Conservation (phyloP, 1,140 invertebrate species). For the Cardiocondyla obscurior region DNA sequence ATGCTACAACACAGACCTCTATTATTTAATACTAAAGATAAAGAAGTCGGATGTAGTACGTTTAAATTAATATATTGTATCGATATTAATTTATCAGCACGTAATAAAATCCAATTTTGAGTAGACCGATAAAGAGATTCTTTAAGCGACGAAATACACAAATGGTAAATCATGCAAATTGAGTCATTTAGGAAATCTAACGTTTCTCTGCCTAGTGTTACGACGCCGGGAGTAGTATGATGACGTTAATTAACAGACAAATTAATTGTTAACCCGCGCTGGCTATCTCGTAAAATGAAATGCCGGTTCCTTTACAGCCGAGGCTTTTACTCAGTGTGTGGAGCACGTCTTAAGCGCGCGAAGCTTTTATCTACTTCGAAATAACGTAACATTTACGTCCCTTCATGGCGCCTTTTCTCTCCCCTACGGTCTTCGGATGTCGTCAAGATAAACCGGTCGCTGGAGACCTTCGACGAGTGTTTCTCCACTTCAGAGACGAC, state of each 20-base stretch:
- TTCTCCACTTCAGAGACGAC: slow-evolving; percentile 52
- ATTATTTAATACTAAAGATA: not conserved
- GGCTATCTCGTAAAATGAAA: slow-evolving; percentile 9
- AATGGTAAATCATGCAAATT: not conserved
- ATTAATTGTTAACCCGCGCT: slow-evolving; percentile 38
- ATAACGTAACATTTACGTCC: slow-evolving; percentile 59
- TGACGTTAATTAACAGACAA: slow-evolving; percentile 2
- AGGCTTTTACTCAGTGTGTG: not conserved
- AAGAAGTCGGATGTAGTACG: not conserved
- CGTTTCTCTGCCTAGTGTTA: not conserved
- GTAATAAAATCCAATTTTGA: not conserved
- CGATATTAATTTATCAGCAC: not conserved
- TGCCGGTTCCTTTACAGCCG: not conserved
- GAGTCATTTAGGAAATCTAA: not conserved
- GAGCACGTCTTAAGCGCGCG: slow-evolving; percentile 25
- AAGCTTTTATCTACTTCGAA: slow-evolving; percentile 64
- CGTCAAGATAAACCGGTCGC: slow-evolving; percentile 66
- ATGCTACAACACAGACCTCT: not conserved
- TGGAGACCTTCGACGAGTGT: slow-evolving; percentile 55
- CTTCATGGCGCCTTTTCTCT: slow-evolving; percentile 48
- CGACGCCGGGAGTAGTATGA: not conserved
- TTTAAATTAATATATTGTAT: not conserved
- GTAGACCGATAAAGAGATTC: not conserved
- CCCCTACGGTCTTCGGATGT: slow-evolving; percentile 30
- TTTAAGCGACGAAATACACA: not conserved